Evolutionary conservation across 2,113 vertebrate genomes (phyloP), one percentile per base, ranked within the genome.

Genomic region (Dunckerocampus dactyliophorus): DNA sequence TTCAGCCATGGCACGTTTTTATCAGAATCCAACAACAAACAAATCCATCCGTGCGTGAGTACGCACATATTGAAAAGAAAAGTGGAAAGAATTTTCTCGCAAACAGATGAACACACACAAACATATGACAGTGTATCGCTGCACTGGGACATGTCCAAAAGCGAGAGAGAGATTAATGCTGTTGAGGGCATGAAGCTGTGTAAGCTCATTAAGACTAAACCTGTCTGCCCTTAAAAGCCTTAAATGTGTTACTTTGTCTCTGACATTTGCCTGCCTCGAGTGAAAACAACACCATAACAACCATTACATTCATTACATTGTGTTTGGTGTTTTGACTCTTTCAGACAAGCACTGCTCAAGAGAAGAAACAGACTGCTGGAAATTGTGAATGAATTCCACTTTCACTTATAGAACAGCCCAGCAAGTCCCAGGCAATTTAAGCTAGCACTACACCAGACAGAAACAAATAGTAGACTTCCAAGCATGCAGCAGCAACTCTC

Each of bases 131-230:
- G 31, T 34, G 6, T 34, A 34, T 34, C 31, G 6, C 31, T 34
- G 31, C 31, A 34, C 63, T 87, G 87, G 89, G 90, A 85, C 71
- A 69, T 65, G 77, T 87, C 85, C 82, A 91, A 84, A 91, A 84
- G 71, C 57, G n/a, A n/a, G n/a, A n/a, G n/a, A 80, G 76, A 79
- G 87, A 89, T 89, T 88, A 89, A 82, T 82, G 76, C 81, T 77
- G 69, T 69, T 66, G 72, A 79, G 79, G 85, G 83, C 88, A 89
- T 80, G 76, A 83, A 85, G 75, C 57, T 52, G 78, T 81, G 82
- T 86, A 82, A 89, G 83, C 88, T 89, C 84, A 89, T 90, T 91
- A 89, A 84, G 71, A 82, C 83, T 85, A 79, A 89, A 87, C 82
- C 70, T 69, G 81, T 76, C 83, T 82, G 76, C 76, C 79, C 69